A percentile compares a stretch with the other conserved stretches of the same genome.
Evolutionary conservation across 1,140 invertebrate genomes (phyloP).

Genomic region (Chrysomallon squamiferum): DNA sequence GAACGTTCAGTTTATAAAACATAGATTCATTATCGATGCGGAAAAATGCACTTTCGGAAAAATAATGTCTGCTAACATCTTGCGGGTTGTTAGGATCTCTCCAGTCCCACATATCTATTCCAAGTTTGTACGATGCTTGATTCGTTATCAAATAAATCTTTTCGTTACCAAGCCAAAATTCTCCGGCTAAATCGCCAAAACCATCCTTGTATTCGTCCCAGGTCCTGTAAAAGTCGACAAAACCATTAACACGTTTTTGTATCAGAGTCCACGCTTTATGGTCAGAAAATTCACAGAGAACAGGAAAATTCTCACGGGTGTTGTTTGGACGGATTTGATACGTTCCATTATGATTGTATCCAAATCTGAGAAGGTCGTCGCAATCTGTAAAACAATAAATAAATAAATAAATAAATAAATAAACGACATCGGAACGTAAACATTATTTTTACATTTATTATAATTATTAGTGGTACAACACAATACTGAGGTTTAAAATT

Average conservation of each 20-base stretch:
- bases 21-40: conserved; percentile 17
- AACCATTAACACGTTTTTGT: conserved; percentile 78
- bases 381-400: conserved; percentile 29
- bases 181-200: conserved; percentile 84
- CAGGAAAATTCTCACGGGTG: conserved; percentile 73
- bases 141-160: conserved; percentile 59
- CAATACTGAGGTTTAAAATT: too few species aligned
- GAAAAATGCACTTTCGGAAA: conserved; percentile 24
- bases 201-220: conserved; percentile 94
- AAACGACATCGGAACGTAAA: not conserved
- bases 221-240: conserved; percentile 82
- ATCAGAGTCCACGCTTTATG: conserved; percentile 85
- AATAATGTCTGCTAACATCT: conserved; percentile 17
- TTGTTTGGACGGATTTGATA: conserved; percentile 76
- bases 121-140: conserved; percentile 66
- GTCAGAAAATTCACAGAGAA: conserved; percentile 80
- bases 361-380: conserved; percentile 17
- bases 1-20: conserved; percentile 19
- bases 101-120: conserved; percentile 72
- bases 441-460: not conserved
- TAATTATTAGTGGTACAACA: not conserved
- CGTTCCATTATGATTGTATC: conserved; percentile 61
- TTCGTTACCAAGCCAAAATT: conserved; percentile 66
- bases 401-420: too few species aligned
- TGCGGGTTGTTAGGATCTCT: not conserved